Conservation (phyloP, 1,140 invertebrate species). For the Pseudomyrmex cubaensis region DNA sequence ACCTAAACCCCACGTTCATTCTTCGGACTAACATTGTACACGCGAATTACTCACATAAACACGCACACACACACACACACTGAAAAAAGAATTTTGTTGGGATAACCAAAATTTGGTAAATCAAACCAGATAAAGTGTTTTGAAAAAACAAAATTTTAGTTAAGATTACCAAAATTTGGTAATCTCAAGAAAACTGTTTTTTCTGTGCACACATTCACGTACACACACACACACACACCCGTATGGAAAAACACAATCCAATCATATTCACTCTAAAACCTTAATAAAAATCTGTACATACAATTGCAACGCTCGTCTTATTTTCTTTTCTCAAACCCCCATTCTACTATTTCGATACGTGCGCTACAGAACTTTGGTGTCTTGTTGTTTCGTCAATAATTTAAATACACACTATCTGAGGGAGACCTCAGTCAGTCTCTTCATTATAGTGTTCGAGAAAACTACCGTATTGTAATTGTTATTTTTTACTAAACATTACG, state of each 20-base stretch:
- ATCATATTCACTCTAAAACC: slow-evolving; percentile 83
- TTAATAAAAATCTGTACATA: slow-evolving; percentile 84
- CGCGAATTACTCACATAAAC: slow-evolving; percentile 49
- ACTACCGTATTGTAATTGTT: too few species aligned
- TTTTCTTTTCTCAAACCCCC: slow-evolving; percentile 56
- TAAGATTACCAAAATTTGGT: too few species aligned
- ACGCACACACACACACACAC: neutral
- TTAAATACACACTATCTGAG: too few species aligned
- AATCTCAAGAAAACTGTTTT: too few species aligned
- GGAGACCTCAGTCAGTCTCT: too few species aligned
- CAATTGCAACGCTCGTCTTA: slow-evolving; percentile 80
- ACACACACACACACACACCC: neutral
- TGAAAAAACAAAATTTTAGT: too few species aligned
- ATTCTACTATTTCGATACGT: neutral
- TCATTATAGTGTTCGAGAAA: too few species aligned
- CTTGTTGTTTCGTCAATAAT: neutral
- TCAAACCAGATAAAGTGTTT: too few species aligned
- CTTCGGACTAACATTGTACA: slow-evolving; percentile 63
- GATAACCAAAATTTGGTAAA: too few species aligned
- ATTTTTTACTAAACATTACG: too few species aligned
- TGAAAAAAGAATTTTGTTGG: too few species aligned
- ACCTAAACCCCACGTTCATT: slow-evolving; percentile 79
- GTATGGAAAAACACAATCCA: slow-evolving; percentile 67
- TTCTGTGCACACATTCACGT: neutral
- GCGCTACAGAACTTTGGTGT: neutral